Evolutionary conservation across 2,888 invertebrate species (phyloP).

Genomic region (Polietes domitor): DNA sequence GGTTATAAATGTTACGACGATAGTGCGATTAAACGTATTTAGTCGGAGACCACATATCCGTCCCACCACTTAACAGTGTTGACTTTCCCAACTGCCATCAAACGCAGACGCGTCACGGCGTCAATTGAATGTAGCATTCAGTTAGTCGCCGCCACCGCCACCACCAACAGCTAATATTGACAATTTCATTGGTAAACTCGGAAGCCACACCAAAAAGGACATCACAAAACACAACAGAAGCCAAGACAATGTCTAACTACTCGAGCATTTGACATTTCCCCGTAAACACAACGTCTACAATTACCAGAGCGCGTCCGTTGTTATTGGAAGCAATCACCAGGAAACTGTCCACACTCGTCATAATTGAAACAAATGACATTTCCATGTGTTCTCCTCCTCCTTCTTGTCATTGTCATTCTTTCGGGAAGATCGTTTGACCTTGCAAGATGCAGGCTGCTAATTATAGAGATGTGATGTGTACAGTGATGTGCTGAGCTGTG

Average conservation of each 20-base stretch:
- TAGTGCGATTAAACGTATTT: not conserved
- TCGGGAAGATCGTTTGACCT: conserved; percentile 38
- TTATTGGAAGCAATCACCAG: not conserved
- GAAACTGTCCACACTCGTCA: conserved; percentile 10
- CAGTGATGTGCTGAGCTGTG: not conserved
- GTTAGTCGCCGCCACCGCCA: conserved; percentile 1
- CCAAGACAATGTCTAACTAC: not conserved
- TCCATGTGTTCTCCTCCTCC: not conserved
- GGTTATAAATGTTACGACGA: not conserved
- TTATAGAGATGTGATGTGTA: conserved; percentile 33
- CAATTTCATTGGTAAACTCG: conserved; percentile 37
- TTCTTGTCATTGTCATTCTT: not conserved
- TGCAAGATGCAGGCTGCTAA: conserved; percentile 50
- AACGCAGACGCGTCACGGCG: conserved; percentile 14
- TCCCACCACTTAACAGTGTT: conserved; percentile 42
- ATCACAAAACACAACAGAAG: conserved; percentile 30
- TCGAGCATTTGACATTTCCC: conserved; percentile 23
- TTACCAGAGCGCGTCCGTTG: not conserved
- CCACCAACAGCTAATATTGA: conserved; percentile 55
- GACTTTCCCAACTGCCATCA: conserved; percentile 25
- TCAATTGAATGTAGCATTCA: conserved; percentile 42
- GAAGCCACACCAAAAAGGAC: conserved; percentile 8
- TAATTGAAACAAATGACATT: conserved; percentile 7
- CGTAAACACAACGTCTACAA: conserved; percentile 39
- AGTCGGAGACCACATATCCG: conserved; percentile 26